Conservation (phyloP, 2,797 vertebrate genomes). For the Cirrhinus molitorella region DNA sequence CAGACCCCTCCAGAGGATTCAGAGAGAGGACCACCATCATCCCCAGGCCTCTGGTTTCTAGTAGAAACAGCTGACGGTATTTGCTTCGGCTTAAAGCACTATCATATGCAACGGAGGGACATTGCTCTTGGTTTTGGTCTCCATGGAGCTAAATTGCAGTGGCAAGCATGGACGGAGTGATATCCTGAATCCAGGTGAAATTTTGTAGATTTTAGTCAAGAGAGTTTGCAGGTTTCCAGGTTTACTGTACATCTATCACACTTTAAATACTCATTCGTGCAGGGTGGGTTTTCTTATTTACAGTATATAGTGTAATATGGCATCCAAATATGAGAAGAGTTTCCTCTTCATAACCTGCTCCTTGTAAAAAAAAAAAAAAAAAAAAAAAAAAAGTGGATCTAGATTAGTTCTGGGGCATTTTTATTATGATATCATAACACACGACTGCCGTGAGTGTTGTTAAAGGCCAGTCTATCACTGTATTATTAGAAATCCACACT, state of each 20-base stretch:
- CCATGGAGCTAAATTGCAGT: background rate
- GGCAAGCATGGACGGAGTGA: background rate
- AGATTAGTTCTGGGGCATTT: conserved; percentile 37
- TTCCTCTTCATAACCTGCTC: conserved; percentile 17
- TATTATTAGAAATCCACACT: conserved; percentile 37
- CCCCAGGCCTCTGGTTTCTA: background rate
- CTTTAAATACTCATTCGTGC: background rate
- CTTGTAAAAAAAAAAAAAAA: conserved; percentile 10
- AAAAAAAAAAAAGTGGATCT: background rate
- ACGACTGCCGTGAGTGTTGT: conserved; percentile 20
- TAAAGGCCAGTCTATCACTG: conserved; percentile 22
- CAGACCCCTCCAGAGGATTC: background rate
- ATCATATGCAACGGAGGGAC: background rate
- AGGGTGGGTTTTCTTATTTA: background rate
- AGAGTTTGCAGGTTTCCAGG: background rate
- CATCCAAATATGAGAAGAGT: background rate
- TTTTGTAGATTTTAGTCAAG: background rate
- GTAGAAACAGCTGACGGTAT: background rate
- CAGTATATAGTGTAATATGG: background rate
- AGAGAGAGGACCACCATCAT: conserved; percentile 6
- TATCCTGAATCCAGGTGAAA: background rate
- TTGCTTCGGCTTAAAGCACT: no score
- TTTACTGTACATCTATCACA: background rate
- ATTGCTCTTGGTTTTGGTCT: conserved; percentile 13
- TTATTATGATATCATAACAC: conserved; percentile 34